Evolutionary conservation across 2,888 invertebrate species (phyloP), one percentile per base, ranked within the genome.

Genomic region (Cepaea hortensis): DNA sequence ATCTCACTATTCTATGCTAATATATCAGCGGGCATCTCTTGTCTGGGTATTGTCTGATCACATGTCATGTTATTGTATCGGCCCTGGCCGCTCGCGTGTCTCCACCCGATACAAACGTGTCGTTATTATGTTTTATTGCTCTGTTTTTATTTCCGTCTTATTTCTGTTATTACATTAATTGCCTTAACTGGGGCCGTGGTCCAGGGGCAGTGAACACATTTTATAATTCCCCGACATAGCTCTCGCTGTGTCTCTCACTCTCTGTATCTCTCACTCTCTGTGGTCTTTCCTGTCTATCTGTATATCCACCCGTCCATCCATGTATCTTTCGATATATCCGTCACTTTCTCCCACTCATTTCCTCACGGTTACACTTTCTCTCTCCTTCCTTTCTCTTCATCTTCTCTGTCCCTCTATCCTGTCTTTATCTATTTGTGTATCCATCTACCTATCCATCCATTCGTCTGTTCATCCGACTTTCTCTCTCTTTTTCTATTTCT

Each of bases 401-500:
- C n/a, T n/a, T 75, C 75, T n/a, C 76, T 75, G 35, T 75, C 76
- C 55, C 84, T 84, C 76, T 75, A 23, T 23, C 9, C 85, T 73
- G 5, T 11, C 79, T 55, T 55, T 68, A 7, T 46, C 85, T 62
- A n/a, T 68, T 65, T 48, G 20, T 68, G 5, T 23, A 6, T 13
- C 68, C 7, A 9, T 62, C 86, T 23, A 23, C 65, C 61, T 20
- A 13, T 82, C 86, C 18, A 46, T 48, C 82, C 70, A 50, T n/a
- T 35, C 35, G 7, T n/a, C 55, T 80, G 61, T 75, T 15, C 23
- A 7, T 13, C 35, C 46, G 6, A 15, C 35, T 75, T 23, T 75
- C 75, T 75, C 55, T 55, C 55, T 55, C 55, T 55, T 11, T 55
- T 11, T 55, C 55, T 55, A 6, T 55, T 6, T 1, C 55, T 55